Evolutionary conservation across 2,797 vertebrate species (phyloP), one percentile per base, ranked within the genome.

Genomic region (Salarias fasciatus): DNA sequence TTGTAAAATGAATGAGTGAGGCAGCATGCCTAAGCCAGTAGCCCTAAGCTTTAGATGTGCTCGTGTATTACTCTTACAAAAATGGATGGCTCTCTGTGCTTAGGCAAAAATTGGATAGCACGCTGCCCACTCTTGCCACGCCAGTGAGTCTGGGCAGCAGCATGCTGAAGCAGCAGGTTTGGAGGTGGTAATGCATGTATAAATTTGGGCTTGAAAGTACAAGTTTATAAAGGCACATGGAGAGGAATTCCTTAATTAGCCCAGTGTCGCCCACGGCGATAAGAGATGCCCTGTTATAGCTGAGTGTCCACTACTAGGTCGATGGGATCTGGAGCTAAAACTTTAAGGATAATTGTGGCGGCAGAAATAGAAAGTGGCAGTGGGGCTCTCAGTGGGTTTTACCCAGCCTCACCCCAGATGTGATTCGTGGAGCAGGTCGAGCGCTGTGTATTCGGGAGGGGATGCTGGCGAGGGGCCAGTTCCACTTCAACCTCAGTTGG

Each of bases 401-500:
- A 84, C 72, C 74, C 60, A 30, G 69, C 59, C 72, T 88, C 63
- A 84, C 77, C 70, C 76, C 75, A 70, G 67, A 73, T 77, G 74
- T 81, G 86, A 86, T 72, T 85, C 66, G 60, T 38, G 56, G 77
- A 85, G 79, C 81, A 89, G 85, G 89, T 90, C 75, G 81, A 75
- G 75, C 46, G 2, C 62, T 63, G 54, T 66, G 78, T 70, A 47
- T 69, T 18, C 9, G 71, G 79, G 64, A 81, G 79, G 74, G 58
- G 60, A 65, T 30, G 48, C 69, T 86, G 88, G 85, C 84, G 76
- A 28, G 36, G 72, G 69, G 86, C 82, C 87, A 85, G 77, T 88
- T 86, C 78, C 77, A 77, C 85, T 88, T 87, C 88, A 86, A 74
- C 84, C 83, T 85, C 80, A 83, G 81, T 87, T 86, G 87, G 82